Percentiles rank a stretch among this genome's conserved stretches.
Evolutionary conservation across 2,113 vertebrate genomes (phyloP).

Genomic region (Sinosuthora webbiana): DNA sequence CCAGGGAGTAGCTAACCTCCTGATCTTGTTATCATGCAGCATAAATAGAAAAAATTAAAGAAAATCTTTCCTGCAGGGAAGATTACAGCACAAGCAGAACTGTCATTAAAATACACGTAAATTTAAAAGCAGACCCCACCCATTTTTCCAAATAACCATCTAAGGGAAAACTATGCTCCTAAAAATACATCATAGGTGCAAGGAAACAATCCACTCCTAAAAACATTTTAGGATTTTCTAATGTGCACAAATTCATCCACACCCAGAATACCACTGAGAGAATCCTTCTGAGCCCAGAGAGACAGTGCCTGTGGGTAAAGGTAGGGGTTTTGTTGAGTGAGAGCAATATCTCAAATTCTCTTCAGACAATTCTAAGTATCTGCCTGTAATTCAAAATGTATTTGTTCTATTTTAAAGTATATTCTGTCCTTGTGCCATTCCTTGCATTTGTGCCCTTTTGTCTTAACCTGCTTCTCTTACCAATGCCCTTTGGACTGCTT

Average conservation of each 20-base stretch:
- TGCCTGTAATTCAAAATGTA: neutral
- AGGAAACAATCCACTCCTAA: neutral
- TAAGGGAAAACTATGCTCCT: neutral
- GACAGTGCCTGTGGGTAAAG: neutral
- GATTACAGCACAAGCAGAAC: neutral
- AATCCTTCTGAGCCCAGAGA: neutral
- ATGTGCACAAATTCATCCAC: neutral
- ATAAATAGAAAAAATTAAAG: constrained; percentile 11
- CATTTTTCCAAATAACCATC: neutral
- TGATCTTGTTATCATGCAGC: constrained; percentile 20
- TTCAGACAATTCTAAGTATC: neutral
- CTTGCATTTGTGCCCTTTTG: neutral
- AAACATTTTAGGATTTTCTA: neutral
- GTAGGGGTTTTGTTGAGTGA: neutral
- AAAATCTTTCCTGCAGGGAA: neutral
- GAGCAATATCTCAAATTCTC: neutral
- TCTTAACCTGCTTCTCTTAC: neutral
- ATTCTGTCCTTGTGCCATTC: neutral
- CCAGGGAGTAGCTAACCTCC: constrained; percentile 7
- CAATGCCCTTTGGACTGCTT: neutral
- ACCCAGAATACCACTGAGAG: neutral
- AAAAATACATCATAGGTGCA: neutral
- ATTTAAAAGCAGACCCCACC: neutral
- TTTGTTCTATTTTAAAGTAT: neutral
- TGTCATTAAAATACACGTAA: neutral